phyloP scores from a whole-genome alignment of 2,797 vertebrate genomes.

The Malacoctenus gilli region DNA sequence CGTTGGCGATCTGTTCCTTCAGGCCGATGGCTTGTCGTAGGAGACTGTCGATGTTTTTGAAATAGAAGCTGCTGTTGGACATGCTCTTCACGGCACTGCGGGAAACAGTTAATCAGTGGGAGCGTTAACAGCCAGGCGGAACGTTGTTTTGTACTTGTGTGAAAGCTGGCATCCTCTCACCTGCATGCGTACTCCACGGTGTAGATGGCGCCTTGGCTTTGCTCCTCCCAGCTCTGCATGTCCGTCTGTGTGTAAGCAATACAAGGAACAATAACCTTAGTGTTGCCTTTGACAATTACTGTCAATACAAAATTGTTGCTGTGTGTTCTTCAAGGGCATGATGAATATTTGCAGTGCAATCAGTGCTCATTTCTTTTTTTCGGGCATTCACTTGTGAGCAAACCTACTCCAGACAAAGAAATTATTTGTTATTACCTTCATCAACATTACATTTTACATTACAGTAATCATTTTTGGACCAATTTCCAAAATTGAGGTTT shows the following conservation, averaged over 20 bases:
- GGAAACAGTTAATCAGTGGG: slow-evolving; percentile 28
- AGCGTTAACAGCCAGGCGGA: neutral
- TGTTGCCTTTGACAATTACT: too few relatives aligned
- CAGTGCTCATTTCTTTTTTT: too few relatives aligned
- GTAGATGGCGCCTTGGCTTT: slow-evolving; percentile 97
- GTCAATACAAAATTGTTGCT: too few relatives aligned
- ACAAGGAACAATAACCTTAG: too few relatives aligned
- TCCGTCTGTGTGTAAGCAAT: slow-evolving; percentile 91
- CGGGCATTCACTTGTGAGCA: too few relatives aligned
- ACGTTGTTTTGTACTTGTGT: neutral
- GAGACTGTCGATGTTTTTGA: slow-evolving; percentile 92
- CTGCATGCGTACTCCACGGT: slow-evolving; percentile 96
- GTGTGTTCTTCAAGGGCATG: too few relatives aligned
- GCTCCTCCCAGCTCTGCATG: slow-evolving; percentile 98
- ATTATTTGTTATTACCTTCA: too few relatives aligned
- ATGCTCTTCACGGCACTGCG: slow-evolving; percentile 94
- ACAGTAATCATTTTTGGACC: too few relatives aligned
- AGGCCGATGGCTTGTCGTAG: slow-evolving; percentile 89
- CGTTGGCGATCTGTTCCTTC: slow-evolving; percentile 87
- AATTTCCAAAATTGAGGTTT: too few relatives aligned
- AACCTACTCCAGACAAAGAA: too few relatives aligned
- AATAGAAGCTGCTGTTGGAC: slow-evolving; percentile 92
- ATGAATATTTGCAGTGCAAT: too few relatives aligned
- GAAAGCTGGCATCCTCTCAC: slow-evolving; percentile 62
- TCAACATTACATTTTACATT: too few relatives aligned